Percentiles rank a stretch among this genome's conserved stretches.
Conservation (phyloP, 1,140 invertebrate genomes). For the Platyscapa corneri region DNA sequence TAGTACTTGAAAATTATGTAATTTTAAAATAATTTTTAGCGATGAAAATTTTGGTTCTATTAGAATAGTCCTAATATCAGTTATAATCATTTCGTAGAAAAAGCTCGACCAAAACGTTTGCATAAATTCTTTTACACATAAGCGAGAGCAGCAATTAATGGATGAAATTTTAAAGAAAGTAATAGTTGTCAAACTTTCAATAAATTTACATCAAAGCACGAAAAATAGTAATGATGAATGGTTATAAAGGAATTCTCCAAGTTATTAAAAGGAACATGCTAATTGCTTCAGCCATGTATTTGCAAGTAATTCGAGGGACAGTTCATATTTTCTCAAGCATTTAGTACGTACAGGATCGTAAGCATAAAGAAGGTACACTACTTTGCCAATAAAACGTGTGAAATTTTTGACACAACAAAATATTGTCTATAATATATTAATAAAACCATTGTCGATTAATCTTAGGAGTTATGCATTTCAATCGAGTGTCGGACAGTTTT, state of each 20-base stretch:
- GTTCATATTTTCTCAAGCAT: slow-evolving; percentile 16
- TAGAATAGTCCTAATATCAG: too few relatives aligned
- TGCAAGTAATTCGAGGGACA: not conserved
- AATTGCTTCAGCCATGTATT: not conserved
- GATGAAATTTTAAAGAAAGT: not conserved
- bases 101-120: too few relatives aligned
- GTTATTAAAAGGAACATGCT: not conserved
- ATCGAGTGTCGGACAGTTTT: not conserved
- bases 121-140: too few relatives aligned
- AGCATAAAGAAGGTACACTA: not conserved
- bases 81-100: too few relatives aligned
- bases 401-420: slow-evolving; percentile 12
- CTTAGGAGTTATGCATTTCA: not conserved
- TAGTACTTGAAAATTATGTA: too few relatives aligned
- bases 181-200: not conserved
- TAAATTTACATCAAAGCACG: not conserved
- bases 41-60: too few relatives aligned
- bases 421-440: not conserved
- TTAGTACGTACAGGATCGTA: slow-evolving; percentile 5
- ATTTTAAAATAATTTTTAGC: too few relatives aligned
- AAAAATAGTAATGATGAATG: not conserved
- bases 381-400: slow-evolving; percentile 14
- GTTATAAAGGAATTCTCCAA: not conserved
- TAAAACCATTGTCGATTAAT: not conserved
- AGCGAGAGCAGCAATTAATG: not conserved